These are phyloP conservation scores for Cyrtonyx montezumae DNA, from an alignment of 2,113 vertebrate genomes.

Conservation along the genomic window DNA sequence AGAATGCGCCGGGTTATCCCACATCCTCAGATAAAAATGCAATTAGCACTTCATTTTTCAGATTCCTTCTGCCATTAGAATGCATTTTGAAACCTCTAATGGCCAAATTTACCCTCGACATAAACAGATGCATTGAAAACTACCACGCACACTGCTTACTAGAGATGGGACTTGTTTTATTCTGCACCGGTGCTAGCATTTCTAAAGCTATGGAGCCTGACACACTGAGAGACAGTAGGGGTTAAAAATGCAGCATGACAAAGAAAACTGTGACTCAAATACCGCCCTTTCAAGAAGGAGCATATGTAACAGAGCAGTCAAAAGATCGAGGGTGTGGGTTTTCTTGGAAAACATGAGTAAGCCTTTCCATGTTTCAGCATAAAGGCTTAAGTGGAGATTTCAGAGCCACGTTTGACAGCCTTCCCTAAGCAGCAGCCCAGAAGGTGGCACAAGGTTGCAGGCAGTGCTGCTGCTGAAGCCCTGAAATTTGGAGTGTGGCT, in stretches of 20 bases:
- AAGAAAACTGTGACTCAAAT: not conserved
- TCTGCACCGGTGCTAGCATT: not conserved
- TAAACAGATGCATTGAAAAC: not conserved
- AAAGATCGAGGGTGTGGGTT: not conserved
- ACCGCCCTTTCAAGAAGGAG: not conserved
- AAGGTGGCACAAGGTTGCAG: not conserved
- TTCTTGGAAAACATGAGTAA: not conserved
- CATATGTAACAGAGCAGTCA: not conserved
- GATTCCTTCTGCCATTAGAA: not conserved
- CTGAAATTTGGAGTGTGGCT: not conserved
- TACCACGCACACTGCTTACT: not conserved
- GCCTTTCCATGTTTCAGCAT: not conserved
- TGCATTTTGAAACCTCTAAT: not conserved
- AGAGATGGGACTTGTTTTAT: not conserved
- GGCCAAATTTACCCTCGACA: not conserved
- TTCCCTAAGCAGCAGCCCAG: not conserved
- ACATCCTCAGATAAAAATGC: not conserved
- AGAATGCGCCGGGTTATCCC: not conserved
- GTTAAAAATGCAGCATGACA: not conserved
- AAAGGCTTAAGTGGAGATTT: fast-evolving
- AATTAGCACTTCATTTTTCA: not conserved
- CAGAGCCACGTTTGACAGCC: not conserved
- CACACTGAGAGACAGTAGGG: not conserved
- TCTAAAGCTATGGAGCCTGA: not conserved
- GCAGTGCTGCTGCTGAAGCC: not conserved